Conservation (phyloP, 1,140 invertebrate species). For the Halesus radiatus region DNA sequence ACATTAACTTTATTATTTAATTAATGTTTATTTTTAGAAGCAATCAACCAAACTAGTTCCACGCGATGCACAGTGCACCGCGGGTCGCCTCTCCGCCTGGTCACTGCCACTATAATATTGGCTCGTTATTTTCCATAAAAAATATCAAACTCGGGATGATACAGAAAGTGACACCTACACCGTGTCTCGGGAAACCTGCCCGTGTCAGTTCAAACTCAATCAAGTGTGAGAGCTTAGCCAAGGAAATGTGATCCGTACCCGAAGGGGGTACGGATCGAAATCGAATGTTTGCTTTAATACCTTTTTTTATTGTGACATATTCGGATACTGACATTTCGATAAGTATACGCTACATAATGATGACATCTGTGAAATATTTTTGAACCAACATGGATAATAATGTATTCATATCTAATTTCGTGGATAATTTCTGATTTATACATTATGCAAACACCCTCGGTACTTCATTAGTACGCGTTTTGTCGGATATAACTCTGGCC, state of each 20-base stretch:
- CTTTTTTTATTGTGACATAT: not conserved
- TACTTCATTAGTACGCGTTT: no score
- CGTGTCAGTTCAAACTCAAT: conserved; percentile 9
- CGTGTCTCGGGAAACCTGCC: conserved; percentile 51
- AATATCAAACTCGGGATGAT: conserved; percentile 50
- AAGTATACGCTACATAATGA: conserved; percentile 6
- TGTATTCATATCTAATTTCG: no score
- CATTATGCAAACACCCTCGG: no score
- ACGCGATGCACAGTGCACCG: no score
- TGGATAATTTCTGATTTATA: no score
- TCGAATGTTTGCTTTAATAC: not conserved
- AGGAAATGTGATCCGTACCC: conserved; percentile 3
- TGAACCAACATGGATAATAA: no score
- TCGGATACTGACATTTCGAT: conserved; percentile 6
- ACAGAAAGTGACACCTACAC: conserved; percentile 56
- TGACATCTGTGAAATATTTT: not conserved
- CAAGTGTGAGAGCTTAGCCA: not conserved
- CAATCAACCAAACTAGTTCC: no score
- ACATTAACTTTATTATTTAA: no score
- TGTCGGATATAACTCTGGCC: no score
- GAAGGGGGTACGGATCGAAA: not conserved
- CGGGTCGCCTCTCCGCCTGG: not conserved
- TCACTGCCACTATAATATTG: conserved; percentile 31
- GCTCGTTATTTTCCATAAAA: conserved; percentile 49
- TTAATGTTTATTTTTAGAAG: no score